phyloP scores from a whole-genome alignment of 2,797 vertebrate genomes.

The Meriones psammophilus region DNA sequence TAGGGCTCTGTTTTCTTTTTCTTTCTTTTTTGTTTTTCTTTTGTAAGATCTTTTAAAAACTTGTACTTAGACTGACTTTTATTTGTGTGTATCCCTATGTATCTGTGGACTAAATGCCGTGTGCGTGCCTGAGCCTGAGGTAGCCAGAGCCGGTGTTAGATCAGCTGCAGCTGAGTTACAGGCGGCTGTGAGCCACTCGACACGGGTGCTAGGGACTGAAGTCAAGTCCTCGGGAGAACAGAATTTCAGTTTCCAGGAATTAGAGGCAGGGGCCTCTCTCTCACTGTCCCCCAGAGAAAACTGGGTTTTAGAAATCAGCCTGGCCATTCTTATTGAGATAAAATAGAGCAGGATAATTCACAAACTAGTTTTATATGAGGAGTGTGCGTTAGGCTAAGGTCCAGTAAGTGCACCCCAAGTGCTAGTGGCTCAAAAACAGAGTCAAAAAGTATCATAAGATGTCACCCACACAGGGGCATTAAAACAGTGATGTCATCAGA shows the following conservation, averaged over 20 bases:
- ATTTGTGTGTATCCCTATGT: neutral
- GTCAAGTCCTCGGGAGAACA: neutral
- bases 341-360: neutral
- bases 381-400: neutral
- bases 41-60: neutral
- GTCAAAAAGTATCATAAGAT: neutral
- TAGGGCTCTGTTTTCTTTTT: conserved; percentile 46
- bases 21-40: neutral
- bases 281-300: neutral
- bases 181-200: neutral
- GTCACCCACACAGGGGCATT: neutral
- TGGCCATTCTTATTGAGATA: conserved; percentile 33
- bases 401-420: neutral
- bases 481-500: neutral
- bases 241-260: too few relatives aligned
- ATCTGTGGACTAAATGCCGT: neutral
- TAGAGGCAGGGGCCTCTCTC: neutral
- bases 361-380: conserved; percentile 7
- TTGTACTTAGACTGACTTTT: neutral
- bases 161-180: too few relatives aligned
- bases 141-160: neutral
- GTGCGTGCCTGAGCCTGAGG: too few relatives aligned
- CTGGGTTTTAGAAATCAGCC: conserved; percentile 56
- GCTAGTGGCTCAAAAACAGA: neutral
- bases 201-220: neutral